Evolutionary conservation across 2,888 invertebrate species (phyloP), one percentile per base, ranked within the genome.

Genomic region (Drosophila nigricruria): DNA sequence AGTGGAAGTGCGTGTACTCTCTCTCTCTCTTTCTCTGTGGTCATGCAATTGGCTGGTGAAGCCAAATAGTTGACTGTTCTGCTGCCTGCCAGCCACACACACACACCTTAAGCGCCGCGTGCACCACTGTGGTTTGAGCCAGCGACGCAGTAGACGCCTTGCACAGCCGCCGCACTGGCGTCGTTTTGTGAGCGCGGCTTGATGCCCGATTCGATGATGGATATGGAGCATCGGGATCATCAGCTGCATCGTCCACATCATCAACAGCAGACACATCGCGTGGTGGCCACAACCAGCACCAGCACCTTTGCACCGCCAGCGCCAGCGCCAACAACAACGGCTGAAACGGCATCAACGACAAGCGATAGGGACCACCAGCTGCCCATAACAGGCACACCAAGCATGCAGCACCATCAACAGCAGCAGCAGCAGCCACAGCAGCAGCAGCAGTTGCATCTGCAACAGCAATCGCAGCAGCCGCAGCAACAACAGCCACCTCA

Each of bases 151-250:
- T 16, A 36, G 36, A 25, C 27, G 47, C 47, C 27, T 10, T n/a
- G 36, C 38, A 49, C 87, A 57, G 65, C 82, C 80, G 77, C 53
- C 73, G 77, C 88, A 50, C 80, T 87, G 90, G 86, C 86, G 73
- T 85, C 86, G 79, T 85, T 85, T 82, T 89, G 89, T 60, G 86
- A 87, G 64, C 89, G 86, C 74, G 90, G 90, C 79, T 79, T 90
- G 20, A 88, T 88, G 87, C 90, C 87, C 57, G 87, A 88, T 36
- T 88, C 89, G 63, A 88, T 88, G 86, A 88, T 88, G 85, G 89
- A 88, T 42, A 88, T 90, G 90, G 87, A 88, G 77, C 90, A 90
- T 66, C 80, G 87, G 57, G 90, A 89, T 71, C 81, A 87, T 65
- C 90, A 86, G 59, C 62, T 82, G 56, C 87, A 86, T 63, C 84